Evolutionary conservation across 2,797 vertebrate species (phyloP), one percentile per base, ranked within the genome.

Genomic region (Heteromormyrus szaboi): DNA sequence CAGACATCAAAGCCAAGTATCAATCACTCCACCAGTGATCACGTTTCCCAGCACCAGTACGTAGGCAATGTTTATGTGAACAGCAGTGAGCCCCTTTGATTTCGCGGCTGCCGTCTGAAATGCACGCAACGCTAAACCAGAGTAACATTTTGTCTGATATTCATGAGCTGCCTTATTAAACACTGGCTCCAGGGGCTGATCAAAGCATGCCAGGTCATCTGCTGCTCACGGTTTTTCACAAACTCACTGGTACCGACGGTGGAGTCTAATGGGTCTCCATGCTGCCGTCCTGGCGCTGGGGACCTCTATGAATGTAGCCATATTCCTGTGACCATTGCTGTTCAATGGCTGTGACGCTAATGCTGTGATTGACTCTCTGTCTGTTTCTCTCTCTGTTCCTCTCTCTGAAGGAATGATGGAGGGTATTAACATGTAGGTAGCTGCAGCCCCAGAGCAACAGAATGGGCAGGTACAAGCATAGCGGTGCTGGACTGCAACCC

Each of bases 401-500:
- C 88, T 94, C 92, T 94, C 92, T 94, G 91, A 96, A 97, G 97
- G 96, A 97, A 94, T 96, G 92, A 95, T 93, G 95, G 96, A 96
- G 95, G 95, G 95, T 95, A 96, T 96, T 97, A 99, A 95, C 97
- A 98, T 98, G 98, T 98, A 98, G 97, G 72, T 48, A 17, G 33
- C 68, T 14, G 95, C 95, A 96, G 95, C 7, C 2, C 95, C 95
- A 96, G 95, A 93, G 92, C 92, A 94, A 91, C 96, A 97, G 94
- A 95, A 99, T 99, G 98, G 98, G 95, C 96, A 95, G 93, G 94
- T 89, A 95, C 97, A 96, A 96, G 97, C 97, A 97, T 97, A 97
- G 96, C 92, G 95, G 95, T 94, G 95, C 96, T 93, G 97, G 96
- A 96, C 97, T 97, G 95, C 97, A 98, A 95, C 97, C 97, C 94